These are phyloP conservation scores for Pipistrellus pygmaeus DNA, from an alignment of 2,797 vertebrate species.

Conservation along the genomic window DNA sequence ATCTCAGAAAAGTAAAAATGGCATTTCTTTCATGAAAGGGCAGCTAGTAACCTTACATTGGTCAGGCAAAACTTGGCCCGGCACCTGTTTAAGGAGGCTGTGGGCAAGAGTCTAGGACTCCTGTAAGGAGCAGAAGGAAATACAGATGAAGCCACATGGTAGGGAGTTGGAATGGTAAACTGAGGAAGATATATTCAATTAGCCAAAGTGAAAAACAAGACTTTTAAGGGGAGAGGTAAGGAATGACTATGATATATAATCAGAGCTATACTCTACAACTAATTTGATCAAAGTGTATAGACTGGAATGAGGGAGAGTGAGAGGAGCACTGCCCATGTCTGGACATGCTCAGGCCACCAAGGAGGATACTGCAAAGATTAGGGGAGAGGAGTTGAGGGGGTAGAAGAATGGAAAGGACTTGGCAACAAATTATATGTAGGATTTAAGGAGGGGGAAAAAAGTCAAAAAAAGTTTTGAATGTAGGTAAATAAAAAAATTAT, in stretches of 20 bases:
- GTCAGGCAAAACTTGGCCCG: not conserved
- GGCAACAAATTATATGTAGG: not conserved
- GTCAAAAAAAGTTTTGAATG: not conserved
- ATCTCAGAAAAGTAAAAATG: slow-evolving; percentile 21
- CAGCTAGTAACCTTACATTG: not conserved
- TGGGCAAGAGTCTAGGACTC: not conserved
- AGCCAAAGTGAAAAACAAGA: slow-evolving; percentile 23
- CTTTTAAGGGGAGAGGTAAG: not conserved
- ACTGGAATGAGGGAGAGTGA: not conserved
- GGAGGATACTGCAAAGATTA: not conserved
- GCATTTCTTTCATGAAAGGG: not conserved
- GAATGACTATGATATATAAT: not conserved
- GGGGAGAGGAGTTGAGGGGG: not conserved
- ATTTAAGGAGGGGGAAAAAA: not conserved
- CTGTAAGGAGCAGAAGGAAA: not conserved
- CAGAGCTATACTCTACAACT: not conserved
- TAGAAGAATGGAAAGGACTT: not conserved
- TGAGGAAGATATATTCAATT: not conserved
- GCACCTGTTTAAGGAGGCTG: not conserved
- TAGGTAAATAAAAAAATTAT: not conserved
- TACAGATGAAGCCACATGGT: not conserved
- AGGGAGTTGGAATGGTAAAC: not conserved
- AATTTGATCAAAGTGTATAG: not conserved
- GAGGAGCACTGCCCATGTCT: not conserved
- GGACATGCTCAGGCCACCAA: not conserved